Conservation (phyloP, 2,797 vertebrate species). For the Mormyrus hasselquistii region DNA sequence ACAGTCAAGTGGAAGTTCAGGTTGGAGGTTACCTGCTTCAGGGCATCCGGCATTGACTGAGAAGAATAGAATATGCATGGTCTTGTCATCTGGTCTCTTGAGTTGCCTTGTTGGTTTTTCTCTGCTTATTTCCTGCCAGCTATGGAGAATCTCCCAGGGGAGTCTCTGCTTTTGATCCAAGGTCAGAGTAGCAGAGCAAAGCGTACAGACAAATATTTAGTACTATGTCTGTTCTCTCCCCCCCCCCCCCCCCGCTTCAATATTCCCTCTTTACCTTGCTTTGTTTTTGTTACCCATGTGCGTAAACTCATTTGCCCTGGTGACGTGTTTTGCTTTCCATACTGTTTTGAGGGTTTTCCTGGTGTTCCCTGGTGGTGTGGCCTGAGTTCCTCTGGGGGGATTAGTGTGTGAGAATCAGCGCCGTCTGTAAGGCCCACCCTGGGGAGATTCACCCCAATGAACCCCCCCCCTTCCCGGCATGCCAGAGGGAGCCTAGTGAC, state of each 20-base stretch:
- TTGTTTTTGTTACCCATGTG: neutral
- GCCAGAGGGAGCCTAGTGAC: neutral
- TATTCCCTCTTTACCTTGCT: neutral
- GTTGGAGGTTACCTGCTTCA: slow-evolving; percentile 31
- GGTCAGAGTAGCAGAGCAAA: neutral
- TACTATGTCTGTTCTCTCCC: neutral
- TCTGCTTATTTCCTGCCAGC: neutral
- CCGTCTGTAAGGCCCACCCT: neutral
- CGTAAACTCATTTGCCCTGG: neutral
- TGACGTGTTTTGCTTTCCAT: neutral
- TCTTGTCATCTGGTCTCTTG: slow-evolving; percentile 21
- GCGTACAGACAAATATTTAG: neutral
- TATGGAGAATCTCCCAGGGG: neutral
- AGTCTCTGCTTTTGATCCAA: neutral
- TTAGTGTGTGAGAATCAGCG: neutral
- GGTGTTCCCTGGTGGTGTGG: neutral
- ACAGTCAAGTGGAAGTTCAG: slow-evolving; percentile 14
- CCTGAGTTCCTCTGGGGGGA: neutral
- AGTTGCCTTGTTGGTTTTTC: neutral
- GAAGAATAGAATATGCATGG: slow-evolving; percentile 42
- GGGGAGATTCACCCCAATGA: neutral
- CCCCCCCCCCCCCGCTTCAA: neutral
- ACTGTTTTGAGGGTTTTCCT: neutral
- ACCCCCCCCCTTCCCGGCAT: neutral
- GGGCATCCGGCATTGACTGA: slow-evolving; percentile 53